These are phyloP conservation scores for Apamea epomidion DNA, from an alignment of 2,888 invertebrate species.

Conservation along the genomic window DNA sequence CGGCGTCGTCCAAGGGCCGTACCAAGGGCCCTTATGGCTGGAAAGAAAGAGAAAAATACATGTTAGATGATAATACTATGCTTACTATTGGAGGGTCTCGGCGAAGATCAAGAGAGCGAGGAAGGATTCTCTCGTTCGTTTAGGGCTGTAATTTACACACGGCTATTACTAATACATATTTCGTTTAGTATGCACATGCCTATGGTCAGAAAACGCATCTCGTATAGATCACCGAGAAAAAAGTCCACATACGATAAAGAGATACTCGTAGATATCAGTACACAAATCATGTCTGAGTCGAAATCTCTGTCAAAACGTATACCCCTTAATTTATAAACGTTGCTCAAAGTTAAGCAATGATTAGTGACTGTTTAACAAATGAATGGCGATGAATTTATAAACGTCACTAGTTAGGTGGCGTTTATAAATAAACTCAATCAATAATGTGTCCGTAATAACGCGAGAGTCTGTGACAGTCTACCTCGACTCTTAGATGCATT, in stretches of 20 bases:
- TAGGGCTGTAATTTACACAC: background rate
- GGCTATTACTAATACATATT: background rate
- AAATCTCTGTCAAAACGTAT: background rate
- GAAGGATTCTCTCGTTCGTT: background rate
- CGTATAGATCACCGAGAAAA: background rate
- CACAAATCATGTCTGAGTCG: too few species aligned
- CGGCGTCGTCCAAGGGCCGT: slow-evolving; percentile 90
- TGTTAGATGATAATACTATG: slow-evolving; percentile 39
- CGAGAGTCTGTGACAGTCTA: background rate
- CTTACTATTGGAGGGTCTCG: background rate
- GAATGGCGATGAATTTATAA: too few species aligned
- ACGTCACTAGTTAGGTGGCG: too few species aligned
- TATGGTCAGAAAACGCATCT: background rate
- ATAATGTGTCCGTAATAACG: background rate
- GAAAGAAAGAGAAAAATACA: slow-evolving; percentile 72
- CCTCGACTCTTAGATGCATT: background rate
- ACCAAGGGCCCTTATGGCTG: slow-evolving; percentile 92
- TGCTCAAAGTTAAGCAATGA: too few species aligned
- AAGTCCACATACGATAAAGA: background rate
- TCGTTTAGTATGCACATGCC: background rate
- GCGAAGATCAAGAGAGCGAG: background rate
- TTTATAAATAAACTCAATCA: too few species aligned
- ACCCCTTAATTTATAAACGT: too few species aligned
- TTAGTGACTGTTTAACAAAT: too few species aligned
- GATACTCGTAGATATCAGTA: background rate